These are phyloP conservation scores for Ganaspis sp. DNA, from an alignment of 1,140 invertebrate species.

Conservation along the genomic window DNA sequence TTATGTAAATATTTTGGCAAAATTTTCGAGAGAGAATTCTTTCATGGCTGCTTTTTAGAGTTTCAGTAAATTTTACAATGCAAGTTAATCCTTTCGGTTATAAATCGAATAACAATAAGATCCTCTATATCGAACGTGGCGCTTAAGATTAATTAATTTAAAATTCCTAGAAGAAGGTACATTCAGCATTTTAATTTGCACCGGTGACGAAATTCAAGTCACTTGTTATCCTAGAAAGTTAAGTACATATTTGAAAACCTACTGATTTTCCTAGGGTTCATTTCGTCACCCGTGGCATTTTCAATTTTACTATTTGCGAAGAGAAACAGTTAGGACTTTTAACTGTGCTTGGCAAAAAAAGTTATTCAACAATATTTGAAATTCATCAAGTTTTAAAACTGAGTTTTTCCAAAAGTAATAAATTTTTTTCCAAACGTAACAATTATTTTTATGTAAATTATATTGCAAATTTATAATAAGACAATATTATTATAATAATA, in stretches of 20 bases:
- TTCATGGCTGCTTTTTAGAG: not conserved
- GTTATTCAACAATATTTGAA: too few species aligned
- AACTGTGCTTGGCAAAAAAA: constrained; percentile 38
- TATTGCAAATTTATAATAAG: too few species aligned
- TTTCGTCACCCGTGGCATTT: not conserved
- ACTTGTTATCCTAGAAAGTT: constrained; percentile 1
- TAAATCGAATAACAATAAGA: constrained; percentile 26
- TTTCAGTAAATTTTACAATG: not conserved
- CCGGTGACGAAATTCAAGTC: constrained; percentile 37
- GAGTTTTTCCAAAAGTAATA: too few species aligned
- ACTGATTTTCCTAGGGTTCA: not conserved
- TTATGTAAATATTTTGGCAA: too few species aligned
- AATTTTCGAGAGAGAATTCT: not conserved
- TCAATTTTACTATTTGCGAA: not conserved
- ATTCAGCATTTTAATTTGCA: constrained; percentile 37
- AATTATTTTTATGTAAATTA: too few species aligned
- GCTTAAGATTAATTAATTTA: constrained; percentile 33
- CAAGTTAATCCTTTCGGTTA: constrained; percentile 19
- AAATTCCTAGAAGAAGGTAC: constrained; percentile 42
- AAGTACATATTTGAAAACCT: constrained; percentile 4
- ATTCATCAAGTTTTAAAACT: too few species aligned
- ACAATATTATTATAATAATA: too few species aligned
- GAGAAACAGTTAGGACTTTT: constrained; percentile 34
- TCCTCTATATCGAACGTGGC: constrained; percentile 29
- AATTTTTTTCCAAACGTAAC: too few species aligned